These are phyloP conservation scores for Heliconius eleuchia DNA, from an alignment of 1,140 invertebrate genomes.

Conservation along the genomic window DNA sequence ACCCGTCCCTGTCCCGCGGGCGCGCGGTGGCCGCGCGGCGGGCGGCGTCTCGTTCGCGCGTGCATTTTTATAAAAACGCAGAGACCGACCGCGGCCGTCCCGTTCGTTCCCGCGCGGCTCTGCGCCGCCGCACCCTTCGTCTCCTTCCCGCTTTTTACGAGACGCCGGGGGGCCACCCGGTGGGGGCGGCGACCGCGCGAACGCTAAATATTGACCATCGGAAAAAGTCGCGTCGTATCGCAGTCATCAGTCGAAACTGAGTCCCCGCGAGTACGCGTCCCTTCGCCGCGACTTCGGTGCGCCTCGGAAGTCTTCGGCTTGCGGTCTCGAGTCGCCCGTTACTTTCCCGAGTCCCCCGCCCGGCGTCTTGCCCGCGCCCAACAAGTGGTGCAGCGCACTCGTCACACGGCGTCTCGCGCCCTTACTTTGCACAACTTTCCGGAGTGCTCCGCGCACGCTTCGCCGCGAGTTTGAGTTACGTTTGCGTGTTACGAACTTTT, in stretches of 20 bases:
- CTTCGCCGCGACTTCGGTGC: constrained; percentile 69
- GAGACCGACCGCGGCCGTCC: constrained; percentile 74
- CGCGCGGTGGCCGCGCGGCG: constrained; percentile 33
- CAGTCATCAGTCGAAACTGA: constrained; percentile 82
- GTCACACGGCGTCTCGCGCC: constrained; percentile 67
- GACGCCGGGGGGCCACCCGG: constrained; percentile 79
- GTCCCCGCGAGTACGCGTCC: constrained; percentile 75
- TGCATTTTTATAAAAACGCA: constrained; percentile 81
- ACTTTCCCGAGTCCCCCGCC: constrained; percentile 73
- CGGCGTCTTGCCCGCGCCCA: constrained; percentile 75
- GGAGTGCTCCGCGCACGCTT: constrained; percentile 53
- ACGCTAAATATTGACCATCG: constrained; percentile 83
- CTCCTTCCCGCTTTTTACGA: constrained; percentile 82
- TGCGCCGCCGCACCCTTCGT: constrained; percentile 72
- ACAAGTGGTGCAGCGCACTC: constrained; percentile 71
- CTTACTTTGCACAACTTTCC: constrained; percentile 72
- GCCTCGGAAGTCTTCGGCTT: constrained; percentile 77
- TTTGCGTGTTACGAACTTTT: constrained; percentile 74
- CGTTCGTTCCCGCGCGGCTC: constrained; percentile 71
- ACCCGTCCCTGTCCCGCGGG: constrained; percentile 67
- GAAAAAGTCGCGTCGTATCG: constrained; percentile 82
- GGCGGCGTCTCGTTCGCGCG: constrained; percentile 64
- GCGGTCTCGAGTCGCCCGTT: constrained; percentile 69
- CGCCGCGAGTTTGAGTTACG: constrained; percentile 60
- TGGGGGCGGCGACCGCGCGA: constrained; percentile 78